Conservation (phyloP, 2,888 invertebrate genomes). For the Athripsodes cinereus region DNA sequence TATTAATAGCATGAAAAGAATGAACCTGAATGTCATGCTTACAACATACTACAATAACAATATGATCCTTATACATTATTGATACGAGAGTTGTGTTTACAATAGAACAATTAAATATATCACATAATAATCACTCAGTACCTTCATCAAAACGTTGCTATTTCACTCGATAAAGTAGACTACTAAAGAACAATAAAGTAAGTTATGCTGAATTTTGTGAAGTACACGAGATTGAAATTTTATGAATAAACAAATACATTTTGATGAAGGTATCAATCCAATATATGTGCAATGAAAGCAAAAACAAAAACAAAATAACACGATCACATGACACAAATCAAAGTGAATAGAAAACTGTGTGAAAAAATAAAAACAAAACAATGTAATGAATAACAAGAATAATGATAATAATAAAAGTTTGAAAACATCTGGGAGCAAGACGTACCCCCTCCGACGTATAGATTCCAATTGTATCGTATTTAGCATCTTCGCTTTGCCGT, state of each 20-base stretch:
- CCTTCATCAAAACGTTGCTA: too few species aligned
- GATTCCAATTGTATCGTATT: conserved; percentile 70
- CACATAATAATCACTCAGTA: too few species aligned
- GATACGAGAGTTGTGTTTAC: too few species aligned
- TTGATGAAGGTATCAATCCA: not conserved
- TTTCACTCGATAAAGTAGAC: too few species aligned
- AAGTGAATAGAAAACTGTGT: conserved; percentile 16
- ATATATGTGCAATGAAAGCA: conserved; percentile 11
- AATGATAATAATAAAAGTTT: conserved; percentile 18
- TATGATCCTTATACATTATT: too few species aligned
- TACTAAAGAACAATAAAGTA: too few species aligned
- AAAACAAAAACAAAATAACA: conserved; percentile 20
- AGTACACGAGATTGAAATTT: too few species aligned
- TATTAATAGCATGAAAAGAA: too few species aligned
- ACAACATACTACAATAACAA: too few species aligned
- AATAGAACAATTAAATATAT: too few species aligned
- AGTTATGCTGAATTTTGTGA: too few species aligned
- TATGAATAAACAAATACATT: conserved; percentile 19
- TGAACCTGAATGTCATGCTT: too few species aligned
- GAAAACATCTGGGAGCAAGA: conserved; percentile 34
- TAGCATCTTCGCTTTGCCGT: conserved; percentile 75
- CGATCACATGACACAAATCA: conserved; percentile 15
- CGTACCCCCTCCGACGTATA: conserved; percentile 71
- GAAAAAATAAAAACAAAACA: not conserved
- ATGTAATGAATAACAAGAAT: conserved; percentile 13